Base-by-base conservation (phyloP, 2,113 vertebrate species). In the Sinocyclocheilus grahami region DNA sequence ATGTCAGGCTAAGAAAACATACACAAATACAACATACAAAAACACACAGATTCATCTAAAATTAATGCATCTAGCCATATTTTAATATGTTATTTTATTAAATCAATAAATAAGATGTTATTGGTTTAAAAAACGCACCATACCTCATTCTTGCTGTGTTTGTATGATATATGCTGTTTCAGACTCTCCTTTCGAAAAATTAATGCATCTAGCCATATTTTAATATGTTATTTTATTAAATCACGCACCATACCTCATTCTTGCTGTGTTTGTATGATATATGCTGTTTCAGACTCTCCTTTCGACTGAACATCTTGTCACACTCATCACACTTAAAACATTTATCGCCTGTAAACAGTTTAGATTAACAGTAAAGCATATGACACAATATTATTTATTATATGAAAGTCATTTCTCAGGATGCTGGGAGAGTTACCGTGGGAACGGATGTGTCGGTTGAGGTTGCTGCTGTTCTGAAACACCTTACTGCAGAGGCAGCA, bases 391-490 rank as follows among this genome's bases (percentile, higher is more conserved):
- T 8, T 3, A 69, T 37, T 69, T 7, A 69, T 30, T 7, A 18
- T 69, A 33, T 69, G 37, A n/a, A 18, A 18, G 48, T 30, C 18
- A 14, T 16, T 42, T 37, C 16, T 39, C 3, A 12, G 3, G 37
- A 48, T 18, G 39, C 53, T 46, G 83, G 33, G 9, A 62, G 62
- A 13, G 4, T 88, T 93, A 99, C 98, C 98, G 0, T 99, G 98
- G 1, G 98, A 99, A 27, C 98, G 96, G 92, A 99, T 94, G 90
- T 99, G 98, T 60, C 98, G 91, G 95, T 99, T 99, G 88, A 99
- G 96, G 93, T 99, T 99, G 95, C 98, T 99, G 96, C 98, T 99
- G 95, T 99, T 99, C 95, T 98, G 97, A 94, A 99, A 99, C 93
- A 97, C 91, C 93, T 99, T 99, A 90, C 92, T 97, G 93, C 98